Evolutionary conservation across 2,113 vertebrate genomes (phyloP), one percentile per base, ranked within the genome.

Genomic region (Clarias magur): DNA sequence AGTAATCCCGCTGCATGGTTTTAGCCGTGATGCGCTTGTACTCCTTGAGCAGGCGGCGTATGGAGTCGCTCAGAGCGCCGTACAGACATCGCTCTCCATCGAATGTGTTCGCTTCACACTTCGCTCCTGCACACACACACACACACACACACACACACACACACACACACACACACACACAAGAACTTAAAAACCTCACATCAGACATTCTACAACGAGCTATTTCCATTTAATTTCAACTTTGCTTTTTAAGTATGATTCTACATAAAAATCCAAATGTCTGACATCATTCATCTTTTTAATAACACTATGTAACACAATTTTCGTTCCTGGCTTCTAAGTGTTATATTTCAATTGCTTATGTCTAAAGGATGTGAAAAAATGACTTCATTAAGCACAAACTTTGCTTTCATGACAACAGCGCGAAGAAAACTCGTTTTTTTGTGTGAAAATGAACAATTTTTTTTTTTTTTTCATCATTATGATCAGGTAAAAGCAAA

Each of bases 21-120:
- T 96, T 95, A 11, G 96, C 94, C 0, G 96, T 96, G 93, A 99
- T 97, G 81, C 97, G 97, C 85, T 99, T 98, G 90, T 98, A 99
- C 19, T 99, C 97, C 19, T 96, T 97, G 88, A 99, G 94, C 75
- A 97, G 93, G 4, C 96, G 94, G 16, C 96, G 96, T 89, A 99
- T 97, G 56, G 96, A 92, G 25, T 99, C 98, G 0, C 93, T 99
- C 91, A 99, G 92, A 0, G 97, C 97, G 42, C 97, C 97, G 0
- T 99, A 99, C 85, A 99, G 93, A 87, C 98, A 99, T 17, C 97
- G 94, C 9, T 99, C 98, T 0, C 97, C 97, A 48, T 99, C 97
- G 80, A 99, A 99, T 0, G 98, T 99, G 95, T 99, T 99, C 86
- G 96, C 97, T 91, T 99, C 97, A 80, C 97, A 99, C 92, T 96